phyloP scores from a whole-genome alignment of 2,888 invertebrate species.

The Agriotes lineatus region DNA sequence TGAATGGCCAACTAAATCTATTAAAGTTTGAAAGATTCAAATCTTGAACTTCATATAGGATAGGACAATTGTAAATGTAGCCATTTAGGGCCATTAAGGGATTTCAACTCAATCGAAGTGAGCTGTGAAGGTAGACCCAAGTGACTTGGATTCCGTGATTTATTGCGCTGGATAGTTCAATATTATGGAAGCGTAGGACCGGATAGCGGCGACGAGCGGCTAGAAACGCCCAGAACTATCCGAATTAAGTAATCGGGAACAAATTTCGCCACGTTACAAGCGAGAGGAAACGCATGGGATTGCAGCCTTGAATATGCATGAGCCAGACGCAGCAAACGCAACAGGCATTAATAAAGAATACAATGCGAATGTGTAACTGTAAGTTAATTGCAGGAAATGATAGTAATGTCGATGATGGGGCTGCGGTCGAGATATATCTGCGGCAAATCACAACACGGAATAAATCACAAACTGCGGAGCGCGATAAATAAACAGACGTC shows the following conservation, averaged over 20 bases:
- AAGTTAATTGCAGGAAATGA: constrained; percentile 36
- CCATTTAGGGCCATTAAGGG: constrained; percentile 66
- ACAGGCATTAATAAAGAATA: constrained; percentile 32
- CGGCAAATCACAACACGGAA: constrained; percentile 8
- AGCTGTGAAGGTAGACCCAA: constrained; percentile 57
- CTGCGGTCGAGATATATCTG: constrained; percentile 24
- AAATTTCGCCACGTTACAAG: too few species aligned
- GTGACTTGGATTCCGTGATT: constrained; percentile 58
- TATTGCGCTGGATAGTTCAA: constrained; percentile 50
- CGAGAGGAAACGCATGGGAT: constrained; percentile 16
- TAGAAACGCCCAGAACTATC: not conserved
- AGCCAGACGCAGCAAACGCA: constrained; percentile 21
- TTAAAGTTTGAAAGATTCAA: constrained; percentile 51
- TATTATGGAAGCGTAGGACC: constrained; percentile 30
- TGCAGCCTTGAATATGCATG: constrained; percentile 33
- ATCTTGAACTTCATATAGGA: constrained; percentile 50
- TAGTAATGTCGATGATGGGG: constrained; percentile 25
- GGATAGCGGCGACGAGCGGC: too few species aligned
- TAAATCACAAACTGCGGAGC: constrained; percentile 22
- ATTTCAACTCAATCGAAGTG: constrained; percentile 64
- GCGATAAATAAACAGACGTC: constrained; percentile 23
- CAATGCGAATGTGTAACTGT: constrained; percentile 35
- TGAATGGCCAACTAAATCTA: constrained; percentile 49
- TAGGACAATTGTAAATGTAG: constrained; percentile 63
- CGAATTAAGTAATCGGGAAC: too few species aligned